Evolutionary conservation across 2,113 vertebrate genomes (phyloP).

Genomic region (Deroptyus accipitrinus): DNA sequence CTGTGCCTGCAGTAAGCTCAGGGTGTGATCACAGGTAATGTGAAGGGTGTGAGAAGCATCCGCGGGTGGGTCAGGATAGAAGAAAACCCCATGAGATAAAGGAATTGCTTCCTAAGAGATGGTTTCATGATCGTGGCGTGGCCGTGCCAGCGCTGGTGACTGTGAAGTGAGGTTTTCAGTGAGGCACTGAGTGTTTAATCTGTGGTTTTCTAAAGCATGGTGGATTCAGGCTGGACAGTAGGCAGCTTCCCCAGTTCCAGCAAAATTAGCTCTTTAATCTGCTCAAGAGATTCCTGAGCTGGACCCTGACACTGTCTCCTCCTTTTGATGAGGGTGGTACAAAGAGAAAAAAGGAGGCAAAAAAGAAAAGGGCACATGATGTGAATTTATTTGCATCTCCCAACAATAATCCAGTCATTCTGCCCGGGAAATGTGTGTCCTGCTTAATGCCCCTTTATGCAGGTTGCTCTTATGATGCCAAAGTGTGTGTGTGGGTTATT

Average conservation of each 20-base stretch:
- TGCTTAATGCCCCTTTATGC: conserved; percentile 24
- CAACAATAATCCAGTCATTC: conserved; percentile 47
- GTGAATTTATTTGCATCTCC: conserved; percentile 48
- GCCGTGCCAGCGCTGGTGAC: neutral
- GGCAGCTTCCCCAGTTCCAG: neutral
- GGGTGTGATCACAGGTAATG: rapidly evolving
- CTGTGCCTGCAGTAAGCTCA: neutral
- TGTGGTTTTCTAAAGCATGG: neutral
- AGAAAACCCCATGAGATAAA: neutral
- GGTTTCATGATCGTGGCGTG: rapidly evolving
- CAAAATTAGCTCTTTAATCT: conserved; percentile 6
- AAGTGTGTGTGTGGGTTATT: neutral
- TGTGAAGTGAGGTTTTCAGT: neutral
- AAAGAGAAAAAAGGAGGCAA: neutral
- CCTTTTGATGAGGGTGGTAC: neutral
- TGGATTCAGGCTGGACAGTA: neutral
- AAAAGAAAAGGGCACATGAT: neutral
- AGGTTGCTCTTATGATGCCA: neutral
- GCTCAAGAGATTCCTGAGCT: neutral
- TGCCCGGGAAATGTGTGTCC: neutral
- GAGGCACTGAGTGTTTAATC: neutral
- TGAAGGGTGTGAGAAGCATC: neutral
- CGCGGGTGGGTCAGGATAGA: neutral
- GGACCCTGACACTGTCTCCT: neutral
- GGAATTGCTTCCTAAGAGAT: neutral